Evolutionary conservation across 2,113 vertebrate genomes (phyloP).

Genomic region (Gallinago jamesoni): DNA sequence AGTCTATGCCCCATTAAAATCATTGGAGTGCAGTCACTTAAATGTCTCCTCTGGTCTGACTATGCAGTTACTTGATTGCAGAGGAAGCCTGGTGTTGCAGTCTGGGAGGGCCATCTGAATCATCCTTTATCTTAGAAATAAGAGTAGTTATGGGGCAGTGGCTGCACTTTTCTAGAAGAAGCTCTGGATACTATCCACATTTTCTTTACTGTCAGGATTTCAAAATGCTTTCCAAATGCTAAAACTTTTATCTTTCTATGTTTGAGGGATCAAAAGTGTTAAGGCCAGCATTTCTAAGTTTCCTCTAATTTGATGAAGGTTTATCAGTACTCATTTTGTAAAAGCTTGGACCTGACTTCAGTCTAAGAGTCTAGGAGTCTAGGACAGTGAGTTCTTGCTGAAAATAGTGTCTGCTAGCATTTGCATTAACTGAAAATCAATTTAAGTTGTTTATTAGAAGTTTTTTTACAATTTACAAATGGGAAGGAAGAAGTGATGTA

Average conservation of each 20-base stretch:
- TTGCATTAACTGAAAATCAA: conserved; percentile 35
- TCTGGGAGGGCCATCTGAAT: neutral
- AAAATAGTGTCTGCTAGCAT: conserved; percentile 6
- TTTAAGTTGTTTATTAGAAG: conserved; percentile 30
- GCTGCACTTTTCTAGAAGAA: neutral
- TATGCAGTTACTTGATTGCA: neutral
- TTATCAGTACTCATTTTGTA: neutral
- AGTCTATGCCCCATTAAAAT: neutral
- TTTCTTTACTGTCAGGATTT: neutral
- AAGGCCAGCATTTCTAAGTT: neutral
- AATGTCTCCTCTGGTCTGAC: neutral
- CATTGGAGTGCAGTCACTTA: neutral
- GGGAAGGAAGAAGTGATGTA: neutral
- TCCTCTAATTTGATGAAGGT: neutral
- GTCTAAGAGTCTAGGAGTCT: neutral
- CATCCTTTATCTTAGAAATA: neutral
- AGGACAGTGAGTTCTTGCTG: conserved; percentile 1
- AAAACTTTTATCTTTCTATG: neutral
- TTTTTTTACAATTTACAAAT: neutral
- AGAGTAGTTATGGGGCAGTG: neutral
- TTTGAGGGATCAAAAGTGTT: neutral
- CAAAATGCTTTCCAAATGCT: neutral
- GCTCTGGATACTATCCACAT: neutral
- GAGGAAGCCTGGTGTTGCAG: neutral
- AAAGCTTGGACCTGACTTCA: neutral